Percentiles rank a stretch among this genome's conserved stretches.
These are phyloP conservation scores for Idris sp. DNA, from an alignment of 1,140 invertebrate genomes.

Conservation along the genomic window DNA sequence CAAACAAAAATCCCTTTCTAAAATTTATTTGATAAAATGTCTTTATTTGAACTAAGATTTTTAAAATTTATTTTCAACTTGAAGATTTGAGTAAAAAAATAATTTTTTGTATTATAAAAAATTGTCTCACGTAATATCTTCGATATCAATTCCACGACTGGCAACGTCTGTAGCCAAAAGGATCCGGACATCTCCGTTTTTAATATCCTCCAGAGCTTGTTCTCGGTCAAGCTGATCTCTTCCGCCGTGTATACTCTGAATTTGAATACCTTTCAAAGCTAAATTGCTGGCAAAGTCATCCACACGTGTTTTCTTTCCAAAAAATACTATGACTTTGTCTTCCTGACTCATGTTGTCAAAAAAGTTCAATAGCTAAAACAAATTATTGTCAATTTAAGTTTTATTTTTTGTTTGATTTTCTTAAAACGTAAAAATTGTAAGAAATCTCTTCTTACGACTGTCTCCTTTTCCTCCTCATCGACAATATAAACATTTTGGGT, in stretches of 20 bases:
- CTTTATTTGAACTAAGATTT: no score
- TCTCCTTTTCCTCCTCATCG: slow-evolving; percentile 85
- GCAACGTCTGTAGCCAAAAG: slow-evolving; percentile 97
- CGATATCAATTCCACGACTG: slow-evolving; percentile 93
- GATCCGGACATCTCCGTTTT: slow-evolving; percentile 85
- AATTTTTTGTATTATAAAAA: no score
- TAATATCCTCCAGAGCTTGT: slow-evolving; percentile 89
- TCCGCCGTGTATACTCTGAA: slow-evolving; percentile 92
- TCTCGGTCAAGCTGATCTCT: slow-evolving; percentile 92
- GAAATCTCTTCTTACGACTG: slow-evolving; percentile 73
- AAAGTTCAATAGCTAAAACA: slow-evolving; percentile 80
- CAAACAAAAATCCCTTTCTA: no score
- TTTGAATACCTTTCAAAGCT: slow-evolving; percentile 82
- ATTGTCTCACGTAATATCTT: slow-evolving; percentile 89
- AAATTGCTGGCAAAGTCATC: slow-evolving; percentile 90
- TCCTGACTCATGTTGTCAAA: slow-evolving; percentile 81
- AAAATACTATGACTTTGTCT: slow-evolving; percentile 93
- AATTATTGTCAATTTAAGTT: no score
- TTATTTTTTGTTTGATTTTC: background rate
- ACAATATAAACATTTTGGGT: slow-evolving; percentile 86
- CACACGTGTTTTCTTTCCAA: slow-evolving; percentile 88
- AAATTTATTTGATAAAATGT: no score
- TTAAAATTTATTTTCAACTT: no score
- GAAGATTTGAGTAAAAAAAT: no score
- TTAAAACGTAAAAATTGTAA: slow-evolving; percentile 2